Conservation (phyloP, 1,140 invertebrate genomes). For the Philotrypesis tridentata region DNA sequence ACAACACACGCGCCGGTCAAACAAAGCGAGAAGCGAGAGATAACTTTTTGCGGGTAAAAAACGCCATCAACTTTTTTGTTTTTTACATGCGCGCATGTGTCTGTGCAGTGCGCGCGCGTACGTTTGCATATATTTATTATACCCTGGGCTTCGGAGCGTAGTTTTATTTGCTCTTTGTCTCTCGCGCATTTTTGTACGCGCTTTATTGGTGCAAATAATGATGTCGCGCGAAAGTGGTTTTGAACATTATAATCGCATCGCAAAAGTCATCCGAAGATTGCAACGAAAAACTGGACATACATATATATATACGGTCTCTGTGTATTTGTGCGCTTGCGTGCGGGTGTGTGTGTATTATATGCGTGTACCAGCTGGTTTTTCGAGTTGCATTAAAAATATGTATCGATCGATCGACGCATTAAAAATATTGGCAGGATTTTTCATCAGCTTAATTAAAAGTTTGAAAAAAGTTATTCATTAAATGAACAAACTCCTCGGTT, state of each 20-base stretch:
- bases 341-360: no score
- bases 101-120: background rate
- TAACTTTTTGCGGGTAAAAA: background rate
- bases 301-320: no score
- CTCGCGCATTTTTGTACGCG: background rate
- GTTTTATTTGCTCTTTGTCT: background rate
- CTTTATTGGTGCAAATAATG: constrained; percentile 23
- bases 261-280: background rate
- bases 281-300: no score
- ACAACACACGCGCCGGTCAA: background rate
- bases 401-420: background rate
- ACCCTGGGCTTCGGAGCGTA: constrained; percentile 35
- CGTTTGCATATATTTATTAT: constrained; percentile 43
- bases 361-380: no score
- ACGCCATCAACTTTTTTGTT: background rate
- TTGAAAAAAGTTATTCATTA: background rate
- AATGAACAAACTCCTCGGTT: background rate
- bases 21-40: background rate
- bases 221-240: background rate
- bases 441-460: constrained; percentile 15
- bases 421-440: constrained; percentile 32
- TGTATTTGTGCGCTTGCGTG: no score
- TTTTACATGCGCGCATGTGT: no score
- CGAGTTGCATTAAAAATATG: background rate
- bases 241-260: background rate